Percentiles rank a stretch among this genome's conserved stretches.
Evolutionary conservation across 2,888 invertebrate species (phyloP).

Genomic region (Sipha maydis): DNA sequence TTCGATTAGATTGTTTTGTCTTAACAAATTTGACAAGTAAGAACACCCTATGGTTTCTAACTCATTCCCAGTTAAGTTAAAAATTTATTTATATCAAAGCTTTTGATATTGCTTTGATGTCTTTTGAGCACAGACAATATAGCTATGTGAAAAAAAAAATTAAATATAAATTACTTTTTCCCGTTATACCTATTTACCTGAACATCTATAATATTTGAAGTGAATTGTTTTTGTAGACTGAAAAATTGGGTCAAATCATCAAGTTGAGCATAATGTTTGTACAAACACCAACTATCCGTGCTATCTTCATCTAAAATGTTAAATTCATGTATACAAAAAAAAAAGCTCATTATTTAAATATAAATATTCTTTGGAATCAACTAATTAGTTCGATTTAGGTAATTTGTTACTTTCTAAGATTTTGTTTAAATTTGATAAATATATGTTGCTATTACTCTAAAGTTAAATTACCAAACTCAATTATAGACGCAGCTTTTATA

Average conservation of each 20-base stretch:
- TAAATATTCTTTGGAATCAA: no score
- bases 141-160: neutral
- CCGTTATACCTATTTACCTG: neutral
- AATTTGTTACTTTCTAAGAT: no score
- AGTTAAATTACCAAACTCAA: no score
- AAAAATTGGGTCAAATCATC: conserved; percentile 8
- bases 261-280: neutral
- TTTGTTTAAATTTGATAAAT: no score
- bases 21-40: conserved; percentile 8
- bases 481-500: no score
- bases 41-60: neutral
- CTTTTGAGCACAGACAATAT: neutral
- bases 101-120: conserved; percentile 5
- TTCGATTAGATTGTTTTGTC: neutral
- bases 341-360: no score
- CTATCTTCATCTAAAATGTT: neutral
- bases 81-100: conserved; percentile 6
- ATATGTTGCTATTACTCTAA: no score
- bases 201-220: conserved; percentile 4
- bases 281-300: neutral
- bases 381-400: no score
- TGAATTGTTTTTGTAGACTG: neutral
- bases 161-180: conserved; percentile 5
- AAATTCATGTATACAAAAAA: neutral
- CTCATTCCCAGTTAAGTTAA: conserved; percentile 22